Conservation (phyloP, 2,797 vertebrate genomes). For the Danio aesculapii region DNA sequence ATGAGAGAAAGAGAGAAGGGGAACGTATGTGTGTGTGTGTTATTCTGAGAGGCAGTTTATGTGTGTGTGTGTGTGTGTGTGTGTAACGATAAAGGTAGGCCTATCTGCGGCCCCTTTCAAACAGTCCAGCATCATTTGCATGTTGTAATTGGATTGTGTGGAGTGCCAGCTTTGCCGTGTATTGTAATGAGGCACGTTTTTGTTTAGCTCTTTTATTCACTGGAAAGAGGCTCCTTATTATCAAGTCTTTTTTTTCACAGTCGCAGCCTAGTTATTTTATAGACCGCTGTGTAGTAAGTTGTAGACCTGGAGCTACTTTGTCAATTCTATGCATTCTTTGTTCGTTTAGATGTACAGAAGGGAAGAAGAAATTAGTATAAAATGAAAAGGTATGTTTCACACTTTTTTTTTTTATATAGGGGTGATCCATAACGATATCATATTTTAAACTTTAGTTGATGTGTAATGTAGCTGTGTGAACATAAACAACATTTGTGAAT, state of each 20-base stretch:
- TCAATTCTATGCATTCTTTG: slow-evolving; percentile 2
- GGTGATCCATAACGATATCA: too few relatives aligned
- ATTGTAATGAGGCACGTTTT: slow-evolving; percentile 69
- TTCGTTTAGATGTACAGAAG: slow-evolving; percentile 10
- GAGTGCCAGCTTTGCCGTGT: slow-evolving; percentile 60
- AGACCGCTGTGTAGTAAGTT: slow-evolving; percentile 31
- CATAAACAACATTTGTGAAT: too few relatives aligned
- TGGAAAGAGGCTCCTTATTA: slow-evolving; percentile 48
- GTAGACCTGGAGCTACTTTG: slow-evolving; percentile 15
- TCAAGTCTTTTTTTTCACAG: slow-evolving; percentile 26
- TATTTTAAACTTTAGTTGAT: too few relatives aligned
- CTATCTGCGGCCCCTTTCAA: slow-evolving; percentile 89
- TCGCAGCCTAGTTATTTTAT: slow-evolving; percentile 31
- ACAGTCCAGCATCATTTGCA: slow-evolving; percentile 91
- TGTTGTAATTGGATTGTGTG: slow-evolving; percentile 86
- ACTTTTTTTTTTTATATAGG: too few relatives aligned
- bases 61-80: slow-evolving; percentile 71
- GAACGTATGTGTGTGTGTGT: slow-evolving; percentile 40
- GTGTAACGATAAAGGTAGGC: slow-evolving; percentile 87
- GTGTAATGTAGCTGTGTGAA: too few relatives aligned
- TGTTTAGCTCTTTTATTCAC: slow-evolving; percentile 69
- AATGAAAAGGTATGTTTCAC: not conserved
- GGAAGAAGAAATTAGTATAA: not conserved
- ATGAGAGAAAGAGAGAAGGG: slow-evolving; percentile 16
- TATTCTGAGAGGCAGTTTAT: slow-evolving; percentile 41